phyloP scores from a whole-genome alignment of 2,888 invertebrate genomes.

The Ecliptopera silaceata region DNA sequence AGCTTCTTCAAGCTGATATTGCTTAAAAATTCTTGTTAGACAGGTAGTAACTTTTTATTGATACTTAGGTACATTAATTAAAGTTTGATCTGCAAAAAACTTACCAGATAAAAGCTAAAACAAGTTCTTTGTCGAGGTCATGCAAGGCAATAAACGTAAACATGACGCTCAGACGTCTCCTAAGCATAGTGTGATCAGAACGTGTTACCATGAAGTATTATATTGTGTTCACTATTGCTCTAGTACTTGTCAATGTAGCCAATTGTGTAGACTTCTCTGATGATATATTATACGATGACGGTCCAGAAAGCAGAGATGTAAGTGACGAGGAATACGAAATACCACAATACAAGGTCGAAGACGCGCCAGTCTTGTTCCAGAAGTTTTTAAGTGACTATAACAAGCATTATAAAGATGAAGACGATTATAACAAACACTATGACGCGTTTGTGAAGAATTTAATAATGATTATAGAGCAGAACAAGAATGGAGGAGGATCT shows the following conservation, averaged over 20 bases:
- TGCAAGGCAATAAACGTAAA: conserved; percentile 30
- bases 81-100: conserved; percentile 22
- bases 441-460: conserved; percentile 54
- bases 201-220: conserved; percentile 44
- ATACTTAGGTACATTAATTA: background rate
- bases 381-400: conserved; percentile 52
- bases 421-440: conserved; percentile 51
- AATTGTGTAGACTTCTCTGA: conserved; percentile 27
- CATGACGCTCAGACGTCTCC: conserved; percentile 38
- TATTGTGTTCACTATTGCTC: conserved; percentile 28
- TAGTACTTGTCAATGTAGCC: conserved; percentile 33
- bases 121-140: conserved; percentile 45
- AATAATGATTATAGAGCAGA: conserved; percentile 56
- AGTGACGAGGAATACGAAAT: conserved; percentile 35
- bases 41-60: background rate
- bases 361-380: conserved; percentile 54
- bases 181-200: conserved; percentile 25
- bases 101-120: conserved; percentile 26
- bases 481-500: conserved; percentile 42
- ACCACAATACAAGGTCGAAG: conserved; percentile 54
- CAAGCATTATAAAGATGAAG: conserved; percentile 53
- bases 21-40: background rate
- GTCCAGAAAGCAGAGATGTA: conserved; percentile 16
- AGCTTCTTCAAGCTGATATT: background rate
- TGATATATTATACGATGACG: conserved; percentile 25